Conservation (phyloP, 2,797 vertebrate genomes). For the Tolypeutes matacus region DNA sequence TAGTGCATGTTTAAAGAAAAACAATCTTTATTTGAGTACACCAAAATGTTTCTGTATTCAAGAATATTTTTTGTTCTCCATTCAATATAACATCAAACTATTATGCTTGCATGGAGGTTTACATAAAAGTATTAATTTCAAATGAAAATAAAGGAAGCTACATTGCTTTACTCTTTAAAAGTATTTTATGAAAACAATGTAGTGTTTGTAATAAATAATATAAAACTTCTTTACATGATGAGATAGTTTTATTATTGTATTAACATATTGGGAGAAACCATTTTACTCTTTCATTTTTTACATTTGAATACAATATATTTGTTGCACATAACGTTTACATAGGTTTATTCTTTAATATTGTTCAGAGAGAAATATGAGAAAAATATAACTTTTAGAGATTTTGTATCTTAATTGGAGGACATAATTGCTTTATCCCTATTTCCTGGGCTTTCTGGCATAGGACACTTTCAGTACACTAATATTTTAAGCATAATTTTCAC, state of each 20-base stretch:
- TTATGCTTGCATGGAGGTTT: not conserved
- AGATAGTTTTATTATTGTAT: not conserved
- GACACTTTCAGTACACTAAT: not conserved
- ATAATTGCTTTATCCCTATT: not conserved
- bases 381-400: not conserved
- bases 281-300: not conserved
- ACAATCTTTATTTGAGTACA: not conserved
- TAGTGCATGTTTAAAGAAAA: not conserved
- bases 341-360: not conserved
- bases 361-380: not conserved
- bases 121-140: not conserved
- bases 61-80: not conserved
- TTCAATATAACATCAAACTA: not conserved
- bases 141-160: conserved; percentile 35
- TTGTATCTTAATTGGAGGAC: not conserved
- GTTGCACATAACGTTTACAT: not conserved
- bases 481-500: not conserved
- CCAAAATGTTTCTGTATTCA: conserved; percentile 7
- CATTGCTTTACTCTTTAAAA: not conserved
- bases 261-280: not conserved
- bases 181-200: not conserved
- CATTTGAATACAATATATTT: not conserved
- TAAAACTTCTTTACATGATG: not conserved
- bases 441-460: not conserved
- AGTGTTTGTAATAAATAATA: too few relatives aligned